Evolutionary conservation across 2,113 vertebrate genomes (phyloP), one percentile per base, ranked within the genome.

Genomic region (Neogobius melanostomus): DNA sequence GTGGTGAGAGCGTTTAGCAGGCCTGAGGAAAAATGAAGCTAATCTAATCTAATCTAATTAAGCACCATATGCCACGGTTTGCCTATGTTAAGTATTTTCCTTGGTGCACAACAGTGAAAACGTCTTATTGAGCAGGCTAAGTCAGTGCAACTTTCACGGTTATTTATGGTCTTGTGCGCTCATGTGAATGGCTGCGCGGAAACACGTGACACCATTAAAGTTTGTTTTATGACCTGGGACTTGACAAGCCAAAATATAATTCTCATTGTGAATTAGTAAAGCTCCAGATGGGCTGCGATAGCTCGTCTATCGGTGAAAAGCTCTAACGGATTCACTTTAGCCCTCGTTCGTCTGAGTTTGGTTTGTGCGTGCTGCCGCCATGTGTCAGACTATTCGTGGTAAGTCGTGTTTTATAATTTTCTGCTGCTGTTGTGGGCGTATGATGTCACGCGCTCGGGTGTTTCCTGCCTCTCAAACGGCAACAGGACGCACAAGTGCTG

Each of bases 181-280:
- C 92, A 94, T 92, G 94, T 98, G 96, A 98, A 93, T 99, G 97
- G 98, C 96, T 97, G 95, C 85, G 92, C 94, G 93, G 85, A 88
- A 95, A 87, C 98, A 99, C 97, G 97, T 99, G 98, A 99, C 92
- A 94, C 96, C 97, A 99, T 99, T 99, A 98, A 99, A 99, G 95
- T 99, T 99, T 98, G 97, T 98, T 99, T 99, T 99, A 98, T 99
- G 97, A 94, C 95, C 95, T 91, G 94, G 94, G 96, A 98, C 95
- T 97, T 98, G 98, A 98, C 97, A 98, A 98, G 97, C 95, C 97
- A 98, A 99, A 99, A 99, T 98, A 98, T 98, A 99, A 99, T 99
- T 98, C 96, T 97, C 97, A 97, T 97, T 97, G 97, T 99, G 96
- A 97, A 99, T 98, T 97, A 97, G 96, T 95, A 94, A 94, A 92